Conservation (phyloP, 2,113 vertebrate species). For the Solea senegalensis region DNA sequence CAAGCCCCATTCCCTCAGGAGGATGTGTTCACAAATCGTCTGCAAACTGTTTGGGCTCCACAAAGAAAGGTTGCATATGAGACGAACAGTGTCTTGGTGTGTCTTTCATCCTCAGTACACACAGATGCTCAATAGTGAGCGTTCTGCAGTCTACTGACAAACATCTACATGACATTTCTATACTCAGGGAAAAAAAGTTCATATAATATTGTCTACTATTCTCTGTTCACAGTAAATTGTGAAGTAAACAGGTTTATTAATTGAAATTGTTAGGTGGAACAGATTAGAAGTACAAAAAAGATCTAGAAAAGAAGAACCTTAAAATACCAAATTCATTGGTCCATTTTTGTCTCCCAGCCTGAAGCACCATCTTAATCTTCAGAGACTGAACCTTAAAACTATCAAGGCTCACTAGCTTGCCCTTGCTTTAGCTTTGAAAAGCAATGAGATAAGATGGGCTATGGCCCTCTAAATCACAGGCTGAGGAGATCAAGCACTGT, state of each 20-base stretch:
- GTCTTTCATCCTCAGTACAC: conserved; percentile 70
- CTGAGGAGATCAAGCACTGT: conserved; percentile 47
- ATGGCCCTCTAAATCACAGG: conserved; percentile 67
- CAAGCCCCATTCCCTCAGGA: conserved; percentile 61
- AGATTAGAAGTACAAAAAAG: conserved; percentile 10
- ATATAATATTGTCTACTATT: too few species aligned
- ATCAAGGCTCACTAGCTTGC: conserved; percentile 53
- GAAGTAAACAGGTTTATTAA: too few species aligned
- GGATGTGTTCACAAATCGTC: conserved; percentile 62
- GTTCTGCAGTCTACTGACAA: conserved; percentile 59
- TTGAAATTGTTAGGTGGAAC: too few species aligned
- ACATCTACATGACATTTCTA: conserved; percentile 55
- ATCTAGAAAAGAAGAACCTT: conserved; percentile 16
- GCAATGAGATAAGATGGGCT: conserved; percentile 64
- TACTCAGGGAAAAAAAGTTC: conserved; percentile 18
- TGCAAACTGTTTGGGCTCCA: conserved; percentile 61
- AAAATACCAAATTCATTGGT: conserved; percentile 52
- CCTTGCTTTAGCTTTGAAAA: conserved; percentile 67
- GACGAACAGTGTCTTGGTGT: conserved; percentile 54
- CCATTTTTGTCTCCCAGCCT: conserved; percentile 42
- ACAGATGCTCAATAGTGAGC: conserved; percentile 56
- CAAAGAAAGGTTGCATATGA: conserved; percentile 63
- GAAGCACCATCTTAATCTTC: conserved; percentile 42
- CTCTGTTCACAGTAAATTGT: too few species aligned
- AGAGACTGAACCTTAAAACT: conserved; percentile 59